Evolutionary conservation across 2,888 invertebrate species (phyloP).

Genomic region (Drosophila atripex): DNA sequence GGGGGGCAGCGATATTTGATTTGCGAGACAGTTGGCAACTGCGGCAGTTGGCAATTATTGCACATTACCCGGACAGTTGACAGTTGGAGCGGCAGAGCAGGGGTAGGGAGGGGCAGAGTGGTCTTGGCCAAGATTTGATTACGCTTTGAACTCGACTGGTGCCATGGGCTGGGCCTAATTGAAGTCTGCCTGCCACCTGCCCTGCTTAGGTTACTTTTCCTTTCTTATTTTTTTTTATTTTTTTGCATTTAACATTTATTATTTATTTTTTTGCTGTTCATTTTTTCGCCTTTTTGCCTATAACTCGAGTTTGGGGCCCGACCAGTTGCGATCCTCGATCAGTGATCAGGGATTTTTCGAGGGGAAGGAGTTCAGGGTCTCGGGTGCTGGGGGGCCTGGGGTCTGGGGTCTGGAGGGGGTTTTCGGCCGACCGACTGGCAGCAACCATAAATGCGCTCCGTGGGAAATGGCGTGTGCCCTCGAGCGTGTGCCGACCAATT

Average conservation of each 20-base stretch:
- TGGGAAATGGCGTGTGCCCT: conserved; percentile 87
- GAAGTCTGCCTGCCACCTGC: conserved; percentile 67
- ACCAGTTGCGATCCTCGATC: conserved; percentile 62
- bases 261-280: conserved; percentile 18
- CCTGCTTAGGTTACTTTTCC: conserved; percentile 22
- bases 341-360: conserved; percentile 60
- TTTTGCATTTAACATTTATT: conserved; percentile 12
- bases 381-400: conserved; percentile 23
- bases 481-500: conserved; percentile 87
- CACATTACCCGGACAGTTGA: conserved; percentile 72
- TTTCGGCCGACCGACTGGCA: conserved; percentile 17
- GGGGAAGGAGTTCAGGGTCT: conserved; percentile 53
- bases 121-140: conserved; percentile 57
- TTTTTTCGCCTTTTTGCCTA: conserved; percentile 13
- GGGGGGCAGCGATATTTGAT: conserved; percentile 66
- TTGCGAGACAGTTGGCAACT: conserved; percentile 69
- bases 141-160: conserved; percentile 44
- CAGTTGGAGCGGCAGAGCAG: conserved; percentile 61
- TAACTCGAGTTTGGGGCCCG: conserved; percentile 28
- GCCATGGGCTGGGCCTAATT: conserved; percentile 56
- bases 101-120: conserved; percentile 37
- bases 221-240: conserved; percentile 1
- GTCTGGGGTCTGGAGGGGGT: conserved; percentile 22
- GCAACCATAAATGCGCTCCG: conserved; percentile 83
- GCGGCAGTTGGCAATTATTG: conserved; percentile 74